A percentile compares a stretch with the other conserved stretches of the same genome.
These are phyloP conservation scores for Lycopodina hypogea DNA, from an alignment of 37 sponge, comb jelly and placozoan genomes.

Conservation along the genomic window DNA sequence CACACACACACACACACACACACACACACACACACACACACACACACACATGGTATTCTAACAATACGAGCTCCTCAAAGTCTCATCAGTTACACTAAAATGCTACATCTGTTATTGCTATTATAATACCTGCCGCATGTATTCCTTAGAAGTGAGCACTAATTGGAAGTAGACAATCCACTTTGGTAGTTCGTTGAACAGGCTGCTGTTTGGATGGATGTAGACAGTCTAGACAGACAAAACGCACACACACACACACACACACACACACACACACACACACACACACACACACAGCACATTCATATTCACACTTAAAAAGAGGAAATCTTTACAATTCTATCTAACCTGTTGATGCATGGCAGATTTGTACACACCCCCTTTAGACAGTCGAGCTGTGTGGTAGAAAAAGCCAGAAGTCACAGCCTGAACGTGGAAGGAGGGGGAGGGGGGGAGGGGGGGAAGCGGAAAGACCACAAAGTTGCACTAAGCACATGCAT, in stretches of 20 bases:
- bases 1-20: too few species aligned
- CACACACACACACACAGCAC: neutral
- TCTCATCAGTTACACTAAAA: too few species aligned
- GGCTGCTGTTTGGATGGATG: constrained; percentile 95
- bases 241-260: neutral
- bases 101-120: too few species aligned
- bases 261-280: constrained; percentile 2
- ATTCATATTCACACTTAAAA: neutral
- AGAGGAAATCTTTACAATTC: too few species aligned
- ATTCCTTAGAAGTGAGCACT: constrained; percentile 96
- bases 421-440: constrained; percentile 61
- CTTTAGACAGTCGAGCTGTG: constrained; percentile 84
- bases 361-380: constrained; percentile 93
- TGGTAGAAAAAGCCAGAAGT: constrained; percentile 98
- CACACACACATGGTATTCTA: too few species aligned
- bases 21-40: too few species aligned
- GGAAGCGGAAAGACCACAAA: too few species aligned
- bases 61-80: too few species aligned
- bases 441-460: neutral
- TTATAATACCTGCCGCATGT: constrained; percentile 91
- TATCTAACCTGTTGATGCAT: constrained; percentile 86
- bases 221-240: constrained; percentile 94
- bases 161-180: constrained; percentile 96
- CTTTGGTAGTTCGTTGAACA: constrained; percentile 92
- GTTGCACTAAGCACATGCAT: too few species aligned